Evolutionary conservation across 2,113 vertebrate species (phyloP), one percentile per base, ranked within the genome.

Genomic region (Mola mola): DNA sequence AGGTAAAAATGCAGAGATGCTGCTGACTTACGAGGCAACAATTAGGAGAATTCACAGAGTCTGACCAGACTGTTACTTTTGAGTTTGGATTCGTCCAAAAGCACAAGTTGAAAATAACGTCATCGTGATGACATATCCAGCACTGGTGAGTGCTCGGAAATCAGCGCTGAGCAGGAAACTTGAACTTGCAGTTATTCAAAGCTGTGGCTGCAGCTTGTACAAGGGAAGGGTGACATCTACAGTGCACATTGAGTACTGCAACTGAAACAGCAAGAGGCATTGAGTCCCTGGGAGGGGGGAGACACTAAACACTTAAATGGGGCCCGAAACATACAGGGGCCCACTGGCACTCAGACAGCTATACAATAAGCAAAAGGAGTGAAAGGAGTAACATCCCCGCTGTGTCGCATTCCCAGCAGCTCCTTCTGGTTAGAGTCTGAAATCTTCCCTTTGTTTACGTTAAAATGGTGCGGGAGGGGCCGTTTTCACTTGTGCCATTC

Each of bases 341-440:
- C 78, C 26, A 11, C 75, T 83, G 82, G 84, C 82, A 78, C 82
- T 88, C 57, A 71, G 68, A 80, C 81, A 75, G 61, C 73, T 89
- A 75, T 85, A 87, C 73, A 81, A 66, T 61, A 87, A 89, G 66
- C 65, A 38, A 66, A 67, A 37, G 49, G 63, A 69, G 49, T n/a
- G 52, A 48, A 59, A 61, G 65, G 53, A 76, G 52, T 16, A 40
- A 40, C 16, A 36, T 53, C 43, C 49, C 40, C 57, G 36, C 61
- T 37, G 47, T 33, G 53, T 13, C 42, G 8, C 48, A 8, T 47
- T 56, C 66, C 47, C 34, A 21, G 43, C 4, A 52, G 19, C 64
- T 37, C 53, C 47, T 49, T 47, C 57, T 38, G 13, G 16, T 52
- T 12, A 53, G 28, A 50, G 66, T 69, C 73, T 28, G n/a, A 59